phyloP scores from a whole-genome alignment of 2,888 invertebrate species.

The Agrochola lota region DNA sequence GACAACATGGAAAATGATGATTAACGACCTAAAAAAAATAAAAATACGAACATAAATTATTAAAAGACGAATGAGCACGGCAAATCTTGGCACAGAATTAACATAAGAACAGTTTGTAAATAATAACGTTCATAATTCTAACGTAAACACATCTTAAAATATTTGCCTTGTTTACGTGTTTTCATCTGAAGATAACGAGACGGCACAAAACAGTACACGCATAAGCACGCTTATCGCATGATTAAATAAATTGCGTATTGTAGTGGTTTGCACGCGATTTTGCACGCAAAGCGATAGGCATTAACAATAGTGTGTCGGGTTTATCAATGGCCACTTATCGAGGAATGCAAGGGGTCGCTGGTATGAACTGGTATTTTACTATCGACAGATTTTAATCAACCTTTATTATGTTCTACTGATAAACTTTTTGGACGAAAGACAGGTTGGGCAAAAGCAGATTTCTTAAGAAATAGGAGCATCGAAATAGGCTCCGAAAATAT shows the following conservation, averaged over 20 bases:
- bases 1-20: neutral
- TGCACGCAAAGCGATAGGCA: constrained; percentile 25
- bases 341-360: neutral
- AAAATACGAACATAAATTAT: neutral
- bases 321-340: constrained; percentile 50
- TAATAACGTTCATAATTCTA: constrained; percentile 10
- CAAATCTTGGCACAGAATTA: constrained; percentile 38
- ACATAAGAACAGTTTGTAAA: constrained; percentile 10
- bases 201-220: constrained; percentile 9
- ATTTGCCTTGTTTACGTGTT: constrained; percentile 32
- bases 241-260: constrained; percentile 52
- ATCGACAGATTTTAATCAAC: constrained; percentile 26
- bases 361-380: constrained; percentile 35
- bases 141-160: constrained; percentile 13
- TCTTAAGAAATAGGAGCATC: neutral
- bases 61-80: neutral
- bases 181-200: constrained; percentile 32
- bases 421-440: neutral
- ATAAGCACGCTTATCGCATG: constrained; percentile 43
- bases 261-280: constrained; percentile 42
- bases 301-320: constrained; percentile 15
- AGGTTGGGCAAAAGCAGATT: neutral
- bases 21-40: neutral
- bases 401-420: constrained; percentile 15
- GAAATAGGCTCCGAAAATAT: neutral